A percentile compares a stretch with the other conserved stretches of the same genome.
phyloP scores from a whole-genome alignment of 2,888 invertebrate species.

The Plagodis dolabraria region DNA sequence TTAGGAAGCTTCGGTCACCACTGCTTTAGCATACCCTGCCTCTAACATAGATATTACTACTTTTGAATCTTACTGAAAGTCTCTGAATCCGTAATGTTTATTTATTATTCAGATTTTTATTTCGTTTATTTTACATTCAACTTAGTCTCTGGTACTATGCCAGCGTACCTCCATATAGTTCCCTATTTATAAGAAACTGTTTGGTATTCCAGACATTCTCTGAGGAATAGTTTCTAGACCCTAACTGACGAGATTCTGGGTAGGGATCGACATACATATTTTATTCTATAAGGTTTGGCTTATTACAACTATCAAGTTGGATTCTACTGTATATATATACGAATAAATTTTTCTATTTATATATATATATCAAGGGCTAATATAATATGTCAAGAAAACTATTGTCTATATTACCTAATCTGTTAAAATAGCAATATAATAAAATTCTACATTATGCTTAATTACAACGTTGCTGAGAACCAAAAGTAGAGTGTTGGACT shows the following conservation, averaged over 20 bases:
- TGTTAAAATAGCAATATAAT: background rate
- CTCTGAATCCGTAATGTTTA: no score
- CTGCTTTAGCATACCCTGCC: no score
- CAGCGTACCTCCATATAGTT: background rate
- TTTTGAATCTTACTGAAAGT: no score
- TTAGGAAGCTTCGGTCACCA: no score
- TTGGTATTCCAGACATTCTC: slow-evolving; percentile 25
- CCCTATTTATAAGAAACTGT: slow-evolving; percentile 16
- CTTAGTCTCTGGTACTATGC: no score
- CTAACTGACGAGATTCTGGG: slow-evolving; percentile 20
- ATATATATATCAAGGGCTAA: background rate
- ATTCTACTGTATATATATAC: slow-evolving; percentile 4
- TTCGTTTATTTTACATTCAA: no score
- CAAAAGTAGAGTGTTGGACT: no score
- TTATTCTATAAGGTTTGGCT: slow-evolving; percentile 14
- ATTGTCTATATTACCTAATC: no score
- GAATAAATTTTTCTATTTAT: slow-evolving; percentile 36
- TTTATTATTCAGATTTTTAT: no score
- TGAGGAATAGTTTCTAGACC: slow-evolving; percentile 28
- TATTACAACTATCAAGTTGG: slow-evolving; percentile 17
- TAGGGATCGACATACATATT: slow-evolving; percentile 8
- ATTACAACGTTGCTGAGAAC: no score
- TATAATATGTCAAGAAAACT: no score
- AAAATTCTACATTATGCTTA: background rate
- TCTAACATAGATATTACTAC: no score